Base-by-base conservation (phyloP, 2,113 vertebrate genomes). In the Harpagus bidentatus region DNA sequence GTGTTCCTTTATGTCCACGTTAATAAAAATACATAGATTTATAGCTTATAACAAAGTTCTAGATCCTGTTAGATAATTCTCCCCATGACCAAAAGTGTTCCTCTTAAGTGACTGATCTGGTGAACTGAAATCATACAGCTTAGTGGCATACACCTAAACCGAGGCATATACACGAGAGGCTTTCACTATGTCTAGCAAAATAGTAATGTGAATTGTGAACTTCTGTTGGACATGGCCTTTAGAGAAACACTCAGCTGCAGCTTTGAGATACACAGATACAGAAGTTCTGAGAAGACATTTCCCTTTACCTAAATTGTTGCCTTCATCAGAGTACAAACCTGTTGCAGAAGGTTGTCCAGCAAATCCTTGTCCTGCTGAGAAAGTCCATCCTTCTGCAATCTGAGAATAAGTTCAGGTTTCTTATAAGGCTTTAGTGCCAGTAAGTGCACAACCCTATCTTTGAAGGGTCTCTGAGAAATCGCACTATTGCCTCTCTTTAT, bases 341-440 rank as follows among this genome's bases (percentile, higher is more conserved):
- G 99, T 95, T 99, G 99, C 98, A 99, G 98, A 97, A 99, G 98
- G 97, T 98, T 98, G 78, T 99, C 99, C 97, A 99, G 98, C 10
- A 98, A 97, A 71, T 99, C 99, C 97, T 99, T 99, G 95, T 99
- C 99, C 16, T 98, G 98, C 59, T 97, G 98, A 5, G 97, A 96
- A 89, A 99, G 98, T 53, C 99, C 99, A 6, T 99, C 99, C 95
- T 99, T 99, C 97, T 99, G 99, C 88, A 99, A 97, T 90, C 99
- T 98, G 90, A 99, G 98, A 87, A 99, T 98, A 77, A 99, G 98
- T 92, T 99, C 99, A 0, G 99, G 98, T 96, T 99, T 99, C 97
- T 99, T 99, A 93, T 99, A 99, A 92, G 99, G 99, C 97, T 99
- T 99, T 52, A 99, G 99, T 22, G 99, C 99, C 98, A 99, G 98